A percentile compares a stretch with the other conserved stretches of the same genome.
phyloP scores from a whole-genome alignment of 2,797 vertebrate species.

The Falco berigora region DNA sequence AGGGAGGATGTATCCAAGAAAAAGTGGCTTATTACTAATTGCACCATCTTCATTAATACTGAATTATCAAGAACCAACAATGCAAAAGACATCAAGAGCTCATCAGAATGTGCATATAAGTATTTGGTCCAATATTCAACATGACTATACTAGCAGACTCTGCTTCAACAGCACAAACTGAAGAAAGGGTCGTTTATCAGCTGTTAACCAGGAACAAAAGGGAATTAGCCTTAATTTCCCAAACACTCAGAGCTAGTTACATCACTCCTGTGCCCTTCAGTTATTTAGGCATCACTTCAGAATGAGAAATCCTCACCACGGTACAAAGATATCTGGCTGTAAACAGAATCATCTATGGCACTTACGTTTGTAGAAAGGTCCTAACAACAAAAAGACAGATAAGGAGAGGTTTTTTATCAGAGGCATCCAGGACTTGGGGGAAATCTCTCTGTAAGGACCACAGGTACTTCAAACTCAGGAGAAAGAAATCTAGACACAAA shows the following conservation, averaged over 20 bases:
- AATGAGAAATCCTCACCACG: neutral
- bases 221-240: neutral
- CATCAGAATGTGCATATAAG: neutral
- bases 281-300: neutral
- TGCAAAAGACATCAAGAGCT: neutral
- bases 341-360: neutral
- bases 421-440: neutral
- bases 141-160: neutral
- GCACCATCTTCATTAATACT: conserved; percentile 4
- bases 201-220: neutral
- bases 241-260: neutral
- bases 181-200: neutral
- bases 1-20: neutral
- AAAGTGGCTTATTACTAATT: neutral
- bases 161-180: neutral
- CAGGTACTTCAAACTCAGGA: neutral
- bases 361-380: neutral
- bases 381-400: neutral
- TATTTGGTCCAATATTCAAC: neutral
- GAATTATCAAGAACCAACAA: neutral
- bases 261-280: neutral
- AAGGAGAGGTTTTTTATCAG: neutral
- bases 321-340: neutral
- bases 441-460: neutral
- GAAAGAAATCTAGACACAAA: neutral